Base-by-base conservation (phyloP, 2,888 invertebrate species). In the Aphidius colemani region DNA sequence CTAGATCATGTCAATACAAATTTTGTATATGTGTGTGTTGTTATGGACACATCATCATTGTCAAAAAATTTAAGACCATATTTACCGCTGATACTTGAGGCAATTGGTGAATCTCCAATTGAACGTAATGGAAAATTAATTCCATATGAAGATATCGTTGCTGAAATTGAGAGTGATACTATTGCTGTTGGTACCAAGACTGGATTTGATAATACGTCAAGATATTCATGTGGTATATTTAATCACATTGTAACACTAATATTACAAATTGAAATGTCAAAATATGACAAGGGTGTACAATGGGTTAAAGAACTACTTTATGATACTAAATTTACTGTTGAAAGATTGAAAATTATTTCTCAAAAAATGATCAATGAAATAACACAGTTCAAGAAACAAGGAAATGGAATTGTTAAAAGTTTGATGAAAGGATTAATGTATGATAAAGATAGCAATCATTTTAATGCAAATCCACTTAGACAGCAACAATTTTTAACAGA, bases 361-460 rank as follows among this genome's bases (percentile, higher is more conserved):
- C 89, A 89, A 67, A 92, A 95, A 80, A 87, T 95, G 83, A 86
- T 90, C 56, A 94, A 93, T 71, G 91, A 93, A 67, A 91, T 94
- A 1, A 86, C 93, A 1, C 89, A 91, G 80, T 86, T 88, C 61
- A 92, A 92, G 77, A 84, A 91, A 46, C 87, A 88, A 66, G 95
- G 94, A 3, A 84, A 88, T 73, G 86, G 87, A 69, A 88, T 96
- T 75, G 88, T 88, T 7, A 78, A 84, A 7, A 86, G 88, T 72
- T 76, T 90, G 6, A 84, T 89, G 79, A 86, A 85, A 67, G 86
- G 87, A 55, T 76, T 91, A 63, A 74, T 86, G 53, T 91, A 86
- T 74, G 83, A 80, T 41, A 84, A 85, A 86, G 90, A 91, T 73
- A 91, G 90, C 76, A 95, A 94, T 81, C 84, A 88, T 61, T 88